These are phyloP conservation scores for Atrichornis clamosus DNA, from an alignment of 2,113 vertebrate species.

Conservation along the genomic window DNA sequence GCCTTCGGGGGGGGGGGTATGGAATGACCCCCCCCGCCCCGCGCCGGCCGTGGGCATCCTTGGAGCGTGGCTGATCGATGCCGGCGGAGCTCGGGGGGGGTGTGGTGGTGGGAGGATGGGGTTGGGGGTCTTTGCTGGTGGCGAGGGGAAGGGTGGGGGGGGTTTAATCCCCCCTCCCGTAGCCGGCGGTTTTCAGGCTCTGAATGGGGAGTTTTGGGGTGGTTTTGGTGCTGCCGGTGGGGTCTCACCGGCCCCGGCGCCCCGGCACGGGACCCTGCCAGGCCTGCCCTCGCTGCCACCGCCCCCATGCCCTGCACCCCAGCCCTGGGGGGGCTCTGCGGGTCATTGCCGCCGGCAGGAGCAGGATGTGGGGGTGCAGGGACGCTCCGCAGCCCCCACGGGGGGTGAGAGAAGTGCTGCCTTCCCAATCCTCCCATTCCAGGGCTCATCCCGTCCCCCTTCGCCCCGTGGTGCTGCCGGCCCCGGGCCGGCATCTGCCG, in stretches of 20 bases:
- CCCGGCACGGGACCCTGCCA: not conserved
- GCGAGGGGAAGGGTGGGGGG: not conserved
- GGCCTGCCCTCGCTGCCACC: not conserved
- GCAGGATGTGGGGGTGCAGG: not conserved
- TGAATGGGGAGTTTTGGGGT: not conserved
- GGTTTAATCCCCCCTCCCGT: no score
- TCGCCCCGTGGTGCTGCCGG: rapidly evolving
- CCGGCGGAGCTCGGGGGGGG: not conserved
- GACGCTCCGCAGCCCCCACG: not conserved
- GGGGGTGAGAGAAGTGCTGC: not conserved
- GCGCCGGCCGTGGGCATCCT: rapidly evolving
- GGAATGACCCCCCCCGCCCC: not conserved
- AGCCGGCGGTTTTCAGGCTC: not conserved
- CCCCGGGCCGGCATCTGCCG: not conserved
- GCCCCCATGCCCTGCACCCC: not conserved
- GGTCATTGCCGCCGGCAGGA: no score
- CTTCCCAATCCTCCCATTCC: not conserved
- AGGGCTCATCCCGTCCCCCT: rapidly evolving
- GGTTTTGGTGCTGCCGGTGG: not conserved
- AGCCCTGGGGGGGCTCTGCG: rapidly evolving
- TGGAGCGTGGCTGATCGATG: not conserved
- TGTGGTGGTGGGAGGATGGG: not conserved
- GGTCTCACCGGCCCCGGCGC: not conserved
- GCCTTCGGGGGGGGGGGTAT: not conserved
- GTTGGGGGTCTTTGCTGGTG: not conserved